Evolutionary conservation across 1,140 invertebrate genomes (phyloP).

Genomic region (Myzus persicae): DNA sequence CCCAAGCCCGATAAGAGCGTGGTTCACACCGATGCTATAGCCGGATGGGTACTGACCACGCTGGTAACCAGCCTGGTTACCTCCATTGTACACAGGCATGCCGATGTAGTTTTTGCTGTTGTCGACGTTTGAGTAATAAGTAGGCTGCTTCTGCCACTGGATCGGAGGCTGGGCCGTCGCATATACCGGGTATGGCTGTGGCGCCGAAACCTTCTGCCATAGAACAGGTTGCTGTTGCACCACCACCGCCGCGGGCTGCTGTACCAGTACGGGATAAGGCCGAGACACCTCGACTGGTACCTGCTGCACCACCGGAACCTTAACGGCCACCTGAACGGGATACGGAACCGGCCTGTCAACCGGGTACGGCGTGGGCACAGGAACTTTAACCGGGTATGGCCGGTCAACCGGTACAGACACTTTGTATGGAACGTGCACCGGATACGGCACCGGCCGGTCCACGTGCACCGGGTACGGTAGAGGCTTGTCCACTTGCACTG

Average conservation of each 20-base stretch:
- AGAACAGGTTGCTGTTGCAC: conserved; percentile 26
- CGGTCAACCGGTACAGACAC: conserved; percentile 44
- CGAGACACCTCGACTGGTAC: conserved; percentile 29
- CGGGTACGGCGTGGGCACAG: conserved; percentile 34
- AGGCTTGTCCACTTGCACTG: conserved; percentile 17
- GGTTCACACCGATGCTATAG: conserved; percentile 40
- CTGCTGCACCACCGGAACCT: conserved; percentile 33
- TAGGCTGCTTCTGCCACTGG: conserved; percentile 13
- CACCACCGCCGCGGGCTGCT: not conserved
- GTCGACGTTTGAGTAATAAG: not conserved
- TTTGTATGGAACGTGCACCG: conserved; percentile 44
- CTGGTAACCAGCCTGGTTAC: conserved; percentile 9
- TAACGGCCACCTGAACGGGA: conserved; percentile 29
- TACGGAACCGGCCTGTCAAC: conserved; percentile 47
- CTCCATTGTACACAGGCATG: not conserved
- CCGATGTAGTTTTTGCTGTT: conserved; percentile 13
- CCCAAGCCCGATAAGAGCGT: conserved; percentile 24
- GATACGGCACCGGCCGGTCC: conserved; percentile 40
- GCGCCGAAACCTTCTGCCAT: not conserved
- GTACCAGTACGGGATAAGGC: conserved; percentile 31
- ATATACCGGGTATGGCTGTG: not conserved
- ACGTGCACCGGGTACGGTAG: conserved; percentile 27
- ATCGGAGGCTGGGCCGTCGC: not conserved
- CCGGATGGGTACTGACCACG: conserved; percentile 16
- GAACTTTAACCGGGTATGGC: conserved; percentile 46